Percentiles rank a stretch among this genome's conserved stretches.
phyloP scores from a whole-genome alignment of 2,113 vertebrate genomes.

The Gallinago undulata region DNA sequence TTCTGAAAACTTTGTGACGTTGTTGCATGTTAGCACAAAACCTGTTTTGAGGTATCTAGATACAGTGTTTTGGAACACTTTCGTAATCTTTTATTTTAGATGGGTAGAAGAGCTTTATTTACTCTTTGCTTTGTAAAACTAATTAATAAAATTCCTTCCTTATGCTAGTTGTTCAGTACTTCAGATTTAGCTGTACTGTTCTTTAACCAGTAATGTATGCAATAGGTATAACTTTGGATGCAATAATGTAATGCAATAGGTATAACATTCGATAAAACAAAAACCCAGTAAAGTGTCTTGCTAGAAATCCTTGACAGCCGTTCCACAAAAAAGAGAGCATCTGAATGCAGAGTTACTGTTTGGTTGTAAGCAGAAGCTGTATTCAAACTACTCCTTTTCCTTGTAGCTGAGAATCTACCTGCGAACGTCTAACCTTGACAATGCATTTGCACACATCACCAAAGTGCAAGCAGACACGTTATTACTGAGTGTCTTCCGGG shows the following conservation, averaged over 20 bases:
- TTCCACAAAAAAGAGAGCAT: neutral
- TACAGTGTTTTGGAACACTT: neutral
- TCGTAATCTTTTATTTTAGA: neutral
- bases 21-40: neutral
- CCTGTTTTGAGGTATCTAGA: neutral
- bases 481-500: slow-evolving; percentile 93
- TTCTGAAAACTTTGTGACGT: neutral
- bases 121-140: neutral
- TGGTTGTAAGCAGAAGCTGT: neutral
- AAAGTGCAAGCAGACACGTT: slow-evolving; percentile 90
- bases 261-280: neutral
- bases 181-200: neutral
- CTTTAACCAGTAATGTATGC: neutral
- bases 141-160: neutral
- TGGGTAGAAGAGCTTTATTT: neutral
- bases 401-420: slow-evolving; percentile 90
- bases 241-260: neutral
- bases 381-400: neutral
- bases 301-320: neutral
- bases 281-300: neutral
- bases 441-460: slow-evolving; percentile 91
- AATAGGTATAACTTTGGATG: neutral
- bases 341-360: neutral
- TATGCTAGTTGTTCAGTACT: neutral
- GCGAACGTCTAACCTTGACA: slow-evolving; percentile 95